Evolutionary conservation across 2,888 invertebrate genomes (phyloP).

Genomic region (Meganola albula): DNA sequence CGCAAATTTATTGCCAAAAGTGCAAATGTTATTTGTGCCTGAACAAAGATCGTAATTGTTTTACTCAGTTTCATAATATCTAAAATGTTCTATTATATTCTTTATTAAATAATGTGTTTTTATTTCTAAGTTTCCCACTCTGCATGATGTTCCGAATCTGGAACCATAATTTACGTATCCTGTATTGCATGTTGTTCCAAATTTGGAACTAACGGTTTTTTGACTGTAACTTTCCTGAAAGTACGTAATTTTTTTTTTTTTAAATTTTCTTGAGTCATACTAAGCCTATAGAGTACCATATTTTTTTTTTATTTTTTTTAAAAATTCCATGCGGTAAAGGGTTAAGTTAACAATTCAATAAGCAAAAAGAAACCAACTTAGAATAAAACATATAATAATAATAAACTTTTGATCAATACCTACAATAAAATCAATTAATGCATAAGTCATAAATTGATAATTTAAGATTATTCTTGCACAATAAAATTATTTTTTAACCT

Average conservation of each 20-base stretch:
- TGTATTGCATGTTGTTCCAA: conserved; percentile 5
- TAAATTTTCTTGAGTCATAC: neutral
- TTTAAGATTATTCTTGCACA: no score
- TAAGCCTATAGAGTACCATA: neutral
- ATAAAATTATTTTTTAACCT: no score
- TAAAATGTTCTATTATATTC: neutral
- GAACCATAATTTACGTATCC: conserved; percentile 3
- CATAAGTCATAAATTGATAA: no score
- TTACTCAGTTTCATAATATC: conserved; percentile 4
- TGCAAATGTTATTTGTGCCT: conserved; percentile 7
- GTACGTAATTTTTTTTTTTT: neutral
- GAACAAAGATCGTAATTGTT: conserved; percentile 11
- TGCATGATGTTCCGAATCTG: conserved; percentile 6
- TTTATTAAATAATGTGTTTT: conserved; percentile 3
- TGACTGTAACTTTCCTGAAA: conserved; percentile 2
- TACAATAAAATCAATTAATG: no score
- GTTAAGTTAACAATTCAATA: no score
- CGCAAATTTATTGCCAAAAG: conserved; percentile 8
- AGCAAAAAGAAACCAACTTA: no score
- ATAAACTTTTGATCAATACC: no score
- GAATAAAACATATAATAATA: no score
- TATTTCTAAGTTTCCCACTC: neutral
- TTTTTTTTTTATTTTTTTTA: no score
- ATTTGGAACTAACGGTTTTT: conserved; percentile 5
- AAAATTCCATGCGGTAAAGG: neutral